Percentiles rank a stretch among this genome's conserved stretches.
Conservation (phyloP, 2,888 invertebrate species). For the Oscheius sp. region DNA sequence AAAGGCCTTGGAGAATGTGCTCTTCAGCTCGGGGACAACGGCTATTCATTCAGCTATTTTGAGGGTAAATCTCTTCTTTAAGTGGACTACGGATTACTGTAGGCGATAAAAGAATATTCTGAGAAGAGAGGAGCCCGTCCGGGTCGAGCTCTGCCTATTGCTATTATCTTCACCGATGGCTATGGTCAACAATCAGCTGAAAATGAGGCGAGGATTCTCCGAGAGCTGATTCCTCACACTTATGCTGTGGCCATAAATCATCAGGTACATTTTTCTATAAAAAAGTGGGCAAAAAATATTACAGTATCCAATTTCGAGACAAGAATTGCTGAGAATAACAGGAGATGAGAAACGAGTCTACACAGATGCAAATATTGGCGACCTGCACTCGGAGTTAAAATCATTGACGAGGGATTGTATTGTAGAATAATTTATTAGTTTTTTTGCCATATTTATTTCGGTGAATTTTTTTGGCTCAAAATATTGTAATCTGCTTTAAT, state of each 20-base stretch:
- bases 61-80: conserved; percentile 37
- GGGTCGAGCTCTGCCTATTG: conserved; percentile 57
- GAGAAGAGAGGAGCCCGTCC: conserved; percentile 56
- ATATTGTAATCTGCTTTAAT: too few relatives aligned
- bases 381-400: conserved; percentile 39
- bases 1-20: conserved; percentile 41
- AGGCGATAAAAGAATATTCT: conserved; percentile 59
- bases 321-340: conserved; percentile 53
- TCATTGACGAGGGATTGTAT: conserved; percentile 34
- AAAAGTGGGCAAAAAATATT: conserved; percentile 6
- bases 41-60: conserved; percentile 59
- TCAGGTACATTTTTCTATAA: conserved; percentile 39
- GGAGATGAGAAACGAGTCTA: conserved; percentile 56
- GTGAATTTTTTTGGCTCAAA: too few relatives aligned
- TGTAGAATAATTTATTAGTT: conserved; percentile 11
- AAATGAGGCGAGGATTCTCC: conserved; percentile 49
- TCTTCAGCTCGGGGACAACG: conserved; percentile 58
- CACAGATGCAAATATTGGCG: conserved; percentile 55
- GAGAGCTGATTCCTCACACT: conserved; percentile 55
- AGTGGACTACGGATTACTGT: conserved; percentile 1
- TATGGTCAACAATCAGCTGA: conserved; percentile 54
- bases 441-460: too few relatives aligned
- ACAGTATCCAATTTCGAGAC: conserved; percentile 54
- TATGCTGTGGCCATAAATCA: conserved; percentile 66
- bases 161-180: conserved; percentile 65